These are phyloP conservation scores for Anabas testudineus DNA, from an alignment of 2,797 vertebrate genomes.

Conservation along the genomic window DNA sequence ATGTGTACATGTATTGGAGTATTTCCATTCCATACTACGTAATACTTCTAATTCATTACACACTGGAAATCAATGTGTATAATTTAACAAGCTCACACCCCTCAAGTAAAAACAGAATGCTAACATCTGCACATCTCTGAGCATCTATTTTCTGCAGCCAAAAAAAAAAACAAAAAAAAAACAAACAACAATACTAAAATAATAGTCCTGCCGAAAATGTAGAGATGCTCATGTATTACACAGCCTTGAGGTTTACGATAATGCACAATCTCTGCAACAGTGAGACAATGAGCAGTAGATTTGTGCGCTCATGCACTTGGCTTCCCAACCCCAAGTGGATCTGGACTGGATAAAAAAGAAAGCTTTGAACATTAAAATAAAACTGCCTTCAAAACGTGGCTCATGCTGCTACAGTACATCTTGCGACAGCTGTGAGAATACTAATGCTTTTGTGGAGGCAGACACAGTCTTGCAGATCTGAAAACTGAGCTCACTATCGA, in stretches of 20 bases:
- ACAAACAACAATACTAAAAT: constrained; percentile 58
- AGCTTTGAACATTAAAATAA: constrained; percentile 32
- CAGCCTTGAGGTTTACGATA: constrained; percentile 55
- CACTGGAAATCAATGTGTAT: neutral
- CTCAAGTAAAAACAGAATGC: constrained; percentile 39
- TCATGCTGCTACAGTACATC: constrained; percentile 19
- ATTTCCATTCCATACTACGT: neutral
- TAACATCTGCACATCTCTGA: constrained; percentile 33
- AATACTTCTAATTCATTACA: neutral
- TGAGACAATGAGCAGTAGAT: constrained; percentile 46
- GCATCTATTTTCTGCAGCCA: constrained; percentile 20
- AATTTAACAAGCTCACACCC: neutral
- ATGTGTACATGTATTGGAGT: neutral
- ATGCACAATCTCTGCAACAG: constrained; percentile 34
- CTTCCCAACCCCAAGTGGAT: constrained; percentile 26
- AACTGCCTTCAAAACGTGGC: constrained; percentile 31
- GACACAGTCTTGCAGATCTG: constrained; percentile 3
- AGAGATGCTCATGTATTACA: constrained; percentile 41
- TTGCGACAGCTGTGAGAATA: constrained; percentile 17
- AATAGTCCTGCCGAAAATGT: constrained; percentile 56
- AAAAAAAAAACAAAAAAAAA: constrained; percentile 51
- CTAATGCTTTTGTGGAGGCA: neutral
- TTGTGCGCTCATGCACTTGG: constrained; percentile 22
- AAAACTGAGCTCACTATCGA: constrained; percentile 6
- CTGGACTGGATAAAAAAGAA: constrained; percentile 9